Conservation (phyloP, 1,140 invertebrate species). For the Drosophila quadrilineata region DNA sequence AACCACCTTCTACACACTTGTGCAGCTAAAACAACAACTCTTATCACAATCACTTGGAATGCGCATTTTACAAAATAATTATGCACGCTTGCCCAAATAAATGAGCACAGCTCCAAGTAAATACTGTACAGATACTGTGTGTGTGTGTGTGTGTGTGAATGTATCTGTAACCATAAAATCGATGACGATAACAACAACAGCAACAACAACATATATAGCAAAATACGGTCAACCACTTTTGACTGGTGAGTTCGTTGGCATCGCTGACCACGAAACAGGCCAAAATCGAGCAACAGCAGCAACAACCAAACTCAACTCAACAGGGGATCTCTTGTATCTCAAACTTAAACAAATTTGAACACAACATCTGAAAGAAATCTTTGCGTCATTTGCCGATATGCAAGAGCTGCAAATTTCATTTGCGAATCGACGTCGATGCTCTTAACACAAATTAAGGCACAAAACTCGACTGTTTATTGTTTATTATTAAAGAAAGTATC, state of each 20-base stretch:
- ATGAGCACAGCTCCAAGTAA: slow-evolving; percentile 30
- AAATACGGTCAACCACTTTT: slow-evolving; percentile 48
- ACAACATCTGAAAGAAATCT: slow-evolving; percentile 14
- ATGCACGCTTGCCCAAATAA: slow-evolving; percentile 71
- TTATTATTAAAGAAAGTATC: slow-evolving; percentile 63
- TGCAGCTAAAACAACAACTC: slow-evolving; percentile 49
- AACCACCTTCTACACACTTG: too few species aligned
- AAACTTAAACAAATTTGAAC: slow-evolving; percentile 52
- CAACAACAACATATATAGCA: slow-evolving; percentile 29
- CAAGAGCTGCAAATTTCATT: slow-evolving; percentile 12
- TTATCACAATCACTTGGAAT: slow-evolving; percentile 64
- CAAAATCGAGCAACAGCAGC: slow-evolving; percentile 33
- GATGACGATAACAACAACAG: slow-evolving; percentile 7
- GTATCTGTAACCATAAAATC: slow-evolving; percentile 13
- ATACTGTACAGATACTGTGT: too few species aligned
- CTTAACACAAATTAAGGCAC: slow-evolving; percentile 58
- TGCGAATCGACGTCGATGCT: slow-evolving; percentile 21
- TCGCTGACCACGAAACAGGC: slow-evolving; percentile 57
- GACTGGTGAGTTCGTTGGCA: slow-evolving; percentile 55
- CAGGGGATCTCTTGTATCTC: slow-evolving; percentile 30
- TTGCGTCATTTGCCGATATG: slow-evolving; percentile 18
- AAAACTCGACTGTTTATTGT: slow-evolving; percentile 51
- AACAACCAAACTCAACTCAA: not conserved
- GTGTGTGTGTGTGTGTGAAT: too few species aligned
- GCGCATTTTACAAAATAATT: slow-evolving; percentile 70